Conservation (phyloP, 2,113 vertebrate species). For the Chaetops frenatus region DNA sequence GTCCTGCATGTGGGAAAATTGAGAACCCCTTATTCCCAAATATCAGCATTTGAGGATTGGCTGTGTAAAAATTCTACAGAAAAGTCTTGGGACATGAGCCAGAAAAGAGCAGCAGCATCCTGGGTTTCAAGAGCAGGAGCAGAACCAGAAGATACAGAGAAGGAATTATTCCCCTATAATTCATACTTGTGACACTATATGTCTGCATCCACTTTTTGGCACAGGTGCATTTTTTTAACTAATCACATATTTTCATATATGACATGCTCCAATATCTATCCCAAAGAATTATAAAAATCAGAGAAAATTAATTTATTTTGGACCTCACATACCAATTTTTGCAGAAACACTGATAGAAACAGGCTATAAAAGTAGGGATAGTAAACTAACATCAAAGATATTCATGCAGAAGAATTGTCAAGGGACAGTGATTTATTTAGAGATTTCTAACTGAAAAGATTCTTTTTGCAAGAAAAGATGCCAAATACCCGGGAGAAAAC, state of each 20-base stretch:
- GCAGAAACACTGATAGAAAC: not conserved
- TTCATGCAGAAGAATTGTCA: not conserved
- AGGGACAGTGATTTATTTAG: not conserved
- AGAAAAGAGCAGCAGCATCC: not conserved
- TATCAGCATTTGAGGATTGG: fast-evolving
- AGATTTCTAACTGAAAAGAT: not conserved
- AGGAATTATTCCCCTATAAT: not conserved
- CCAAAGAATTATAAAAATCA: not conserved
- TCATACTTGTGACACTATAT: fast-evolving
- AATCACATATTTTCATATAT: not conserved
- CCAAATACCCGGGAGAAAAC: not conserved
- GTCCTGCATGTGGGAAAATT: not conserved
- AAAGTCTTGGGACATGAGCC: not conserved
- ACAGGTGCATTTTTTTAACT: not conserved
- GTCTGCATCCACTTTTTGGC: not conserved
- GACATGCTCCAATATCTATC: not conserved
- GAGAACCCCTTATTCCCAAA: not conserved
- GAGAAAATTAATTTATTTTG: not conserved
- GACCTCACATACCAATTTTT: not conserved
- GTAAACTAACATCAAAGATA: not conserved
- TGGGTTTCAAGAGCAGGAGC: not conserved
- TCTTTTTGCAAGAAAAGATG: not conserved
- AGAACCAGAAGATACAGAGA: not conserved
- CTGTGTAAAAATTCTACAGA: not conserved
- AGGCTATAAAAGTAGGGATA: not conserved